Conservation (phyloP, 2,888 invertebrate species). For the Tipula vernalis region DNA sequence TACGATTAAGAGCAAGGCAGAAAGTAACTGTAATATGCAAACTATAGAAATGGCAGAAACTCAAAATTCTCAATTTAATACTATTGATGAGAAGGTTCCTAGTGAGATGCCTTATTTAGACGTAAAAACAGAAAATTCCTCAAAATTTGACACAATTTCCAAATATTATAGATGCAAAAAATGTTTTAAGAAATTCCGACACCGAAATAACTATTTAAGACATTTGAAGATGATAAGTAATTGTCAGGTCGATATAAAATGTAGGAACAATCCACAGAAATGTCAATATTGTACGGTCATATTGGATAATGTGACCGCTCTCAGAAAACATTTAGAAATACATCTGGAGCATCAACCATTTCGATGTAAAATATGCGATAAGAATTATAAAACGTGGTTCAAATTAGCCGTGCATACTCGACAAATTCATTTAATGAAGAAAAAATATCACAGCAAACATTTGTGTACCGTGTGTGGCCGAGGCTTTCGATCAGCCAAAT, state of each 20-base stretch:
- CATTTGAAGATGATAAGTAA: not conserved
- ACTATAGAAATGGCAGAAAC: not conserved
- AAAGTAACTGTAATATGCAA: not conserved
- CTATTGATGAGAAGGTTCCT: not conserved
- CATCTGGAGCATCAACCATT: not conserved
- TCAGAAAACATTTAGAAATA: not conserved
- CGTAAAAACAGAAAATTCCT: not conserved
- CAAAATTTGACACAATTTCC: not conserved
- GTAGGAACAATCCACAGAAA: not conserved
- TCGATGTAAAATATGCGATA: not conserved
- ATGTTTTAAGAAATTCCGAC: not conserved
- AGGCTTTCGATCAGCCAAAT: not conserved
- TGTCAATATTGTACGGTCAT: not conserved
- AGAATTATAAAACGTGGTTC: not conserved
- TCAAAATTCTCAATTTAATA: not conserved
- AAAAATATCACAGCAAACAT: not conserved
- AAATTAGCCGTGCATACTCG: not conserved
- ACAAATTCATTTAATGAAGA: not conserved
- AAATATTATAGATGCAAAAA: not conserved
- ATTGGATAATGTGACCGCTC: not conserved
- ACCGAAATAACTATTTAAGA: not conserved
- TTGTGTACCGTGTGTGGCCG: not conserved
- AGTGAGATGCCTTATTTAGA: not conserved
- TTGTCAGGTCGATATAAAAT: not conserved
- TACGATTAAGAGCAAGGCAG: not conserved